These are phyloP conservation scores for Dasysyrphus albostriatus DNA, from an alignment of 2,888 invertebrate species.

Conservation along the genomic window DNA sequence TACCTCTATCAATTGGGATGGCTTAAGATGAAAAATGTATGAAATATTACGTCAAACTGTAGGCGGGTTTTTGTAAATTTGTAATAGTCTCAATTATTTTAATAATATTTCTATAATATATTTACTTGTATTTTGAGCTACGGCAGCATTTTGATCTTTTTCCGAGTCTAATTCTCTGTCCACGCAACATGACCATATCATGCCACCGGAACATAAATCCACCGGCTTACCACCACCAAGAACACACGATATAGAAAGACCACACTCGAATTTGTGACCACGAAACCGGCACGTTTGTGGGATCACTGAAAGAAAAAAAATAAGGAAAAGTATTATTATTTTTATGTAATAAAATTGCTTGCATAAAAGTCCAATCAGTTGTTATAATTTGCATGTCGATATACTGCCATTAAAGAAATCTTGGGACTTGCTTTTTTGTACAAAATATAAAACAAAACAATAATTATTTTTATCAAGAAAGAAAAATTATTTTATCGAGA, in stretches of 20 bases:
- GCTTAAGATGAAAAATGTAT: constrained; percentile 80
- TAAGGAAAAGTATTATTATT: constrained; percentile 21
- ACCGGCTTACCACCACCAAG: constrained; percentile 94
- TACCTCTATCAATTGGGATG: constrained; percentile 60
- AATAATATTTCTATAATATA: constrained; percentile 79
- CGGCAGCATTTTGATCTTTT: constrained; percentile 85
- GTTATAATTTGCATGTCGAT: constrained; percentile 10
- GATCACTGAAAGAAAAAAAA: constrained; percentile 88
- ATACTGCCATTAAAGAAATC: neutral
- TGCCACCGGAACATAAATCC: constrained; percentile 95
- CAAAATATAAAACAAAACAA: neutral
- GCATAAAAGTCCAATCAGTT: constrained; percentile 20
- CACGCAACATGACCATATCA: constrained; percentile 97
- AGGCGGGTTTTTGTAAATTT: constrained; percentile 4
- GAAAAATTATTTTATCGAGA: neutral
- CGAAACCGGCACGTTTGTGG: constrained; percentile 94
- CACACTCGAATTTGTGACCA: constrained; percentile 94
- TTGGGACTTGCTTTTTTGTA: neutral
- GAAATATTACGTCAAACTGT: constrained; percentile 61
- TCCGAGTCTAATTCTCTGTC: constrained; percentile 88
- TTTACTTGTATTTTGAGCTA: constrained; percentile 95
- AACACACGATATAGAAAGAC: constrained; percentile 95
- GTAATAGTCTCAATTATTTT: constrained; percentile 60
- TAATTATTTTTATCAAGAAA: neutral
- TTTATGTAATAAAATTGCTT: constrained; percentile 6